Evolutionary conservation across 2,113 vertebrate genomes (phyloP).

Genomic region (Sander lucioperca): DNA sequence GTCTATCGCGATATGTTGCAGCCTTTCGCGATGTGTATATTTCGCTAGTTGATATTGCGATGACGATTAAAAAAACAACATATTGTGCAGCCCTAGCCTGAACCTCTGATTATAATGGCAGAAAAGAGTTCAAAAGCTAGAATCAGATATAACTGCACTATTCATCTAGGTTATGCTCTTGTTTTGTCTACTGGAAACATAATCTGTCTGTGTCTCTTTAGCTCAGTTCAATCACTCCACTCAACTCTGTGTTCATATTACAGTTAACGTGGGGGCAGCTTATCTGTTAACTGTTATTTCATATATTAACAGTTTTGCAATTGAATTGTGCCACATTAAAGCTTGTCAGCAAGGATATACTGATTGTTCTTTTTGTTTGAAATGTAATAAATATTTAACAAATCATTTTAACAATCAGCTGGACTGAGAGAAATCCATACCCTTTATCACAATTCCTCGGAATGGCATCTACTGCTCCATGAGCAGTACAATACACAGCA

Average conservation of each 20-base stretch:
- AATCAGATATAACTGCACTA: conserved; percentile 38
- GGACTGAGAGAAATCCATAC: background rate
- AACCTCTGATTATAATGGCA: conserved; percentile 21
- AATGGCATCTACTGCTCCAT: background rate
- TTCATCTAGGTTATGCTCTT: conserved; percentile 31
- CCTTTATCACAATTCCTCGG: background rate
- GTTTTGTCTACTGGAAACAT: conserved; percentile 26
- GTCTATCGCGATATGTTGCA: no score
- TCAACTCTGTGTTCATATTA: conserved; percentile 19
- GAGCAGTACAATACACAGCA: background rate
- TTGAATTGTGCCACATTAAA: conserved; percentile 31
- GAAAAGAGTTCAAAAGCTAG: conserved; percentile 12
- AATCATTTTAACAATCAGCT: background rate
- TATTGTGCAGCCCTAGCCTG: background rate
- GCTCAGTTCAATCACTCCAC: background rate
- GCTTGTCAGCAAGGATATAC: conserved; percentile 19
- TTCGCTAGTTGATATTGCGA: no score
- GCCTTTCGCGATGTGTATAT: no score
- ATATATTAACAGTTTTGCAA: conserved; percentile 32
- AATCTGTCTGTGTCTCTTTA: conserved; percentile 12
- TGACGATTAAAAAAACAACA: no score
- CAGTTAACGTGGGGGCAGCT: background rate
- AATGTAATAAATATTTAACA: conserved; percentile 52
- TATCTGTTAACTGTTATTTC: conserved; percentile 22
- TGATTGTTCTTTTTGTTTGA: conserved; percentile 16